Base-by-base conservation (phyloP, 2,113 vertebrate species). In the Erinaceus europaeus region DNA sequence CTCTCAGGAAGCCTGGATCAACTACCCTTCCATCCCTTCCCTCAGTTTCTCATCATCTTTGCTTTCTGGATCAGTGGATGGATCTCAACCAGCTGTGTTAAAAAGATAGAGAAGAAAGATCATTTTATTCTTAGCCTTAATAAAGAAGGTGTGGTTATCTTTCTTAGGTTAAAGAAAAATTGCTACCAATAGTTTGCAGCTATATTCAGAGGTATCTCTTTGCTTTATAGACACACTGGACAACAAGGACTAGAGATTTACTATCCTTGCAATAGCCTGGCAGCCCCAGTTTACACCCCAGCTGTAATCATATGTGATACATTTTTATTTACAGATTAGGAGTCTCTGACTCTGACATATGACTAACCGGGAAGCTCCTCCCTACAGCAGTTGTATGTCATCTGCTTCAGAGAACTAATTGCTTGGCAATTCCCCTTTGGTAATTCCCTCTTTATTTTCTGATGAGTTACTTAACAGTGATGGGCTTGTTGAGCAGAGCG, bases 371-470 rank as follows among this genome's bases (percentile, higher is more conserved):
- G 93, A 97, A 91, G 96, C 95, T 94, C 96, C 96, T 95, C 97
- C 96, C 95, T 96, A 76, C 90, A 95, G 94, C 96, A 96, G 95
- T 97, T 95, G 96, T 95, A 95, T 97, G 96, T 97, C 97, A 97
- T 97, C 96, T 97, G 96, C 97, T 97, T 96, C 96, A 95, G 96
- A 97, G 96, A 96, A 96, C 97, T 97, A 98, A 97, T 98, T 97
- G 97, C 97, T 97, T 97, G 96, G 96, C 97, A 97, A 97, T 97
- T 97, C 97, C 97, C 96, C 96, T 96, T 96, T 96, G 97, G 96
- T 97, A 97, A 97, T 97, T 97, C 95, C 95, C 95, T 97, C 96
- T 97, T 97, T 97, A 97, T 97, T 97, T 98, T 97, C 97, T 97
- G 96, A 97, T 96, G 97, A 97, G 96, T 97, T 97, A 97, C 96